Base-by-base conservation (phyloP, 2,113 vertebrate species). In the Chaetodon trifascialis region DNA sequence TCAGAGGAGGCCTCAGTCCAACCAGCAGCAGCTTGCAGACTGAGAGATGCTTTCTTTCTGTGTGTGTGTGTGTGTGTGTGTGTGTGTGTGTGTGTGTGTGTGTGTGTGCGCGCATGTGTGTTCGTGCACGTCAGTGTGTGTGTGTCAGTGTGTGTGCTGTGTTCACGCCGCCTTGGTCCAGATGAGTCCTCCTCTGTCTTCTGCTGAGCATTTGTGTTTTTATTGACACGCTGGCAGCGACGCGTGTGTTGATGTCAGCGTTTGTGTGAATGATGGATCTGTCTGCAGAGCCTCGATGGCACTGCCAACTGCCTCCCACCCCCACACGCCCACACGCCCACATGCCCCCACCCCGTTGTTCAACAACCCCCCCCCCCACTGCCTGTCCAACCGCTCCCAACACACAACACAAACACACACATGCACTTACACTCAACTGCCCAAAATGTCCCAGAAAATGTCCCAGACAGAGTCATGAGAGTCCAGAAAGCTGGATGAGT, bases 231-330 rank as follows among this genome's bases (percentile, higher is more conserved):
- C 60, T 62, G 70, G 30, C 49, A 72, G 46, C 25, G 21, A 3
- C 3, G 60, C 42, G 40, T 63, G 67, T 77, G 62, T 62, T 0
- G 1, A 15, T 79, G 79, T 83, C 12, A 1, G 42, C 30, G 79
- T 69, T 14, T 79, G 75, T 66, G 14, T 49, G 68, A 74, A 51
- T 84, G 84, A 86, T 69, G 42, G 74, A 86, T 86, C 11, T 15
- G 42, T 59, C 69, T 42, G 4, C 49, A n/a, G 70, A 66, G 64
- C 38, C 11, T 76, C 38, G 1, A n/a, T 84, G 83, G 82, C 74
- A 70, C 64, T 80, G 88, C 67, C 77, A 79, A 75, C 84, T 66
- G 67, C 62, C 55, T 0, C 47, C 74, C 49, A 21, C 70, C 70
- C 4, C 71, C 62, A 73, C 52, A 62, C 78, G 73, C 69, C 47